A percentile compares a stretch with the other conserved stretches of the same genome.
Evolutionary conservation across 2,113 vertebrate genomes (phyloP).

Genomic region (Carlito syrichta): DNA sequence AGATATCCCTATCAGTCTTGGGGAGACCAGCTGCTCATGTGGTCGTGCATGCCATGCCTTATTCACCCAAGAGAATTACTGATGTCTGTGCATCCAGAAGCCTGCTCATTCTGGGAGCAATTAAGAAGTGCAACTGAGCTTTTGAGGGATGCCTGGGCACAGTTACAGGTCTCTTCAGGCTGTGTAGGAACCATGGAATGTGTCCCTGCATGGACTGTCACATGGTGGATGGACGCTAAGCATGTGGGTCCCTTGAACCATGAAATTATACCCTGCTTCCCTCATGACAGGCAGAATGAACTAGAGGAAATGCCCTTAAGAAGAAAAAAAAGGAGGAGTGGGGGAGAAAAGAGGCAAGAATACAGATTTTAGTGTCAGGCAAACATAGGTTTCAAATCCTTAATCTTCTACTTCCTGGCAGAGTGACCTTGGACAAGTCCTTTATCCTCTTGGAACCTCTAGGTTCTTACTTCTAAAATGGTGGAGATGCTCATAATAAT

Average conservation of each 20-base stretch:
- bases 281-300: neutral
- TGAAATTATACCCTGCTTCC: neutral
- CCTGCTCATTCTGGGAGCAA: neutral
- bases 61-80: neutral
- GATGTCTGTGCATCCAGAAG: neutral
- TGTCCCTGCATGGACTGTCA: neutral
- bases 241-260: too few relatives aligned
- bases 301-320: too few relatives aligned
- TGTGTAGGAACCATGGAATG: neutral
- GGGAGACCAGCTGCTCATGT: neutral
- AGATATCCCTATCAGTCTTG: neutral
- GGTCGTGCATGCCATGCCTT: fast-evolving
- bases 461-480: neutral
- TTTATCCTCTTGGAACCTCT: neutral
- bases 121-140: neutral
- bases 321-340: neutral
- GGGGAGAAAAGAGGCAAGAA: neutral
- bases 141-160: neutral
- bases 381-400: neutral
- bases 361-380: neutral
- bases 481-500: neutral
- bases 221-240: neutral
- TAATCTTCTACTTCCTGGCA: neutral
- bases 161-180: neutral
- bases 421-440: neutral